These are phyloP conservation scores for Spisula subtruncata DNA, from an alignment of 2,888 invertebrate species.

Conservation along the genomic window DNA sequence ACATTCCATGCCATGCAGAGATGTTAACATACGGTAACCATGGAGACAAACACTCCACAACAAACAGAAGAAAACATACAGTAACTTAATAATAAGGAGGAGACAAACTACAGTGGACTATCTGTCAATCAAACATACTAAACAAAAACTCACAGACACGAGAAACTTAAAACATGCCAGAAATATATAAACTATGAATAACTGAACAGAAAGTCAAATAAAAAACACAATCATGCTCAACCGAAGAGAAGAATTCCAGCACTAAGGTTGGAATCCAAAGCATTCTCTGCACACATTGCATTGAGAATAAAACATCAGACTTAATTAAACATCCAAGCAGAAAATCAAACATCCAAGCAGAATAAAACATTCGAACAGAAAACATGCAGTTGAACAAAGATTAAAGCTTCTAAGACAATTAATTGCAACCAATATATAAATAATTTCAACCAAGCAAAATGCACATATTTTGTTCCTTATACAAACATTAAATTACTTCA, in stretches of 20 bases:
- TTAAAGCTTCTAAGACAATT: neutral
- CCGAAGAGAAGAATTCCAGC: neutral
- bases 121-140: neutral
- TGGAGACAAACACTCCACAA: neutral
- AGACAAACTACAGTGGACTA: neutral
- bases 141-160: neutral
- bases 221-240: neutral
- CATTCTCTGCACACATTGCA: neutral
- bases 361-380: neutral
- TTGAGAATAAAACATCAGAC: neutral
- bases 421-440: neutral
- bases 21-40: neutral
- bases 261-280: neutral
- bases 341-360: too few species aligned
- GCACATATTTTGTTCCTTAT: neutral
- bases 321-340: too few species aligned
- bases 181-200: neutral
- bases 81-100: neutral
- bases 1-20: slow-evolving; percentile 38
- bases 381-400: neutral
- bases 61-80: neutral
- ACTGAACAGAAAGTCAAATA: neutral
- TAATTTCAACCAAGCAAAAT: neutral
- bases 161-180: slow-evolving; percentile 3
- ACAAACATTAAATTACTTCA: neutral